Evolutionary conservation across 2,888 invertebrate genomes (phyloP), one percentile per base, ranked within the genome.

Genomic region (Poecilus cupreus): DNA sequence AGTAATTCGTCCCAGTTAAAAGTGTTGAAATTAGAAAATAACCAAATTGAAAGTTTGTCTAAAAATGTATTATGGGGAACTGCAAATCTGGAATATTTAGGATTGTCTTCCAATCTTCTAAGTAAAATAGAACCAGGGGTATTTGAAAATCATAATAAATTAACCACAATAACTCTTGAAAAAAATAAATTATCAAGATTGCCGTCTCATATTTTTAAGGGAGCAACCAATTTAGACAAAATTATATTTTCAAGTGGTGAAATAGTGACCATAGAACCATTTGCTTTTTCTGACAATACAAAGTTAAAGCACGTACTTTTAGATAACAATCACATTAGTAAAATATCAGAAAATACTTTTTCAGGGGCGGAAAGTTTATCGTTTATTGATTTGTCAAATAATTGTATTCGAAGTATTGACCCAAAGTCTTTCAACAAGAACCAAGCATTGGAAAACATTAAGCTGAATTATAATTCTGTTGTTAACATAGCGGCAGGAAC

Each of bases 281-380:
- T 13, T 16, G 77, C 77, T 6, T 82, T 82, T 43, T 20, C n/a
- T 54, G 72, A 49, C 43, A 57, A 54, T 57, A 70, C 3, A 10
- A 70, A 82, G 8, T 72, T 82, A 57, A 20, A 46, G 16, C 24
- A 72, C 16, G n/a, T 82, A 0, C 51, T 43, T 16, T 43, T 82
- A 57, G 49, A 60, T 72, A 72, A 70, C 54, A 82, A 82, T 72
- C 13, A 24, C 13, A 82, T 82, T 18, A 49, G 43, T 32, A 77
- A 60, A n/a, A 32, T 81, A 46, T 81, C 64, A 13, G 18, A 54
- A 16, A 39, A 22, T 32, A 24, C 75, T 60, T 81, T 81, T 64
- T 46, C 64, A 0, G 74, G 75, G 11, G 75, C 75, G 1, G 39
- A 13, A 39, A 81, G 75, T 81, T 43, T 81, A 60, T 20, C 39